Conservation (phyloP, 2,888 invertebrate species). For the Ectemnius lituratus region DNA sequence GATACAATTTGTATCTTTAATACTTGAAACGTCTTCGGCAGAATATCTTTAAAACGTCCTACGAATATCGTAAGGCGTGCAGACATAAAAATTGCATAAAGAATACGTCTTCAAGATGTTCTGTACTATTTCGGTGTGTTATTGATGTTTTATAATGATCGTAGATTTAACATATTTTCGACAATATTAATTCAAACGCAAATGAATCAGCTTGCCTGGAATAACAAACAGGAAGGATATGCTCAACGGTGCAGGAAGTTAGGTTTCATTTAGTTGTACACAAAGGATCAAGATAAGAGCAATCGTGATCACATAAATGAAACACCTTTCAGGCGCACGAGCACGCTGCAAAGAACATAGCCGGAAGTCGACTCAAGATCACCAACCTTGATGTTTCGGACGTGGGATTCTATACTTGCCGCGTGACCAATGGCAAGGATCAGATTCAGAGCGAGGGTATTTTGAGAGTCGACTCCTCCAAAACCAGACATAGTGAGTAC, state of each 20-base stretch:
- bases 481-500: constrained; percentile 59
- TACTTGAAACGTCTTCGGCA: too few relatives aligned
- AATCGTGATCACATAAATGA: constrained; percentile 4
- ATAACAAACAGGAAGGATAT: too few relatives aligned
- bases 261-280: too few relatives aligned
- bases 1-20: too few relatives aligned
- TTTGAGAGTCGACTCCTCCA: constrained; percentile 62
- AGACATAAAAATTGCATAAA: too few relatives aligned
- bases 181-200: background rate
- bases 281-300: constrained; percentile 1
- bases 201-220: too few relatives aligned
- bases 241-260: too few relatives aligned
- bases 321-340: constrained; percentile 62
- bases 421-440: constrained; percentile 69
- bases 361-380: constrained; percentile 70
- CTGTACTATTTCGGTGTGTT: too few relatives aligned
- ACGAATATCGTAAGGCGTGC: too few relatives aligned
- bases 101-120: too few relatives aligned
- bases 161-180: background rate
- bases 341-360: constrained; percentile 67
- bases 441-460: constrained; percentile 69
- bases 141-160: too few relatives aligned
- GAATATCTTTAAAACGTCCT: too few relatives aligned
- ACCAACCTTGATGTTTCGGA: constrained; percentile 66
- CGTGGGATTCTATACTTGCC: constrained; percentile 69